These are phyloP conservation scores for Biston stratarius DNA, from an alignment of 2,888 invertebrate genomes.

Conservation along the genomic window DNA sequence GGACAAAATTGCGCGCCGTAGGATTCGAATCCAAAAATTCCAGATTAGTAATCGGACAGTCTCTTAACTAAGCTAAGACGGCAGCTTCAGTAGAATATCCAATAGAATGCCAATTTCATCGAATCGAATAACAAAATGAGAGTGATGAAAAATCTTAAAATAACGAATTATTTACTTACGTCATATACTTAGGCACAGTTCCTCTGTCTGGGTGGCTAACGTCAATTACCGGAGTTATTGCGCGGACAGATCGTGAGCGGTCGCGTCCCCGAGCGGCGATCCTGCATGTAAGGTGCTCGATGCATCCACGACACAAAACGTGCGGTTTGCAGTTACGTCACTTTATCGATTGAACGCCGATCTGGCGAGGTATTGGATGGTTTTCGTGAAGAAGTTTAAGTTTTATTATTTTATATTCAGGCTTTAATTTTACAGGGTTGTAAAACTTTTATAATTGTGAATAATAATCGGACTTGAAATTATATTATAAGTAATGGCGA, in stretches of 20 bases:
- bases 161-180: constrained; percentile 38
- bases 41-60: no score
- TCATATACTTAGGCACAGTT: constrained; percentile 38
- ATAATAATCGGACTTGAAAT: no score
- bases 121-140: no score
- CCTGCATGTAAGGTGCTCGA: constrained; percentile 65
- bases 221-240: constrained; percentile 82
- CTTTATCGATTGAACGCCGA: constrained; percentile 20
- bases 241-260: constrained; percentile 78
- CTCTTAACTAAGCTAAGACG: no score
- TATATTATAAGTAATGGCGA: no score
- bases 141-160: background rate
- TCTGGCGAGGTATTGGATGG: constrained; percentile 1
- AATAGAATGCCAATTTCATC: no score
- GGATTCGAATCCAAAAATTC: no score
- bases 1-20: no score
- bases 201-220: constrained; percentile 75
- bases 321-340: constrained; percentile 30
- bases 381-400: background rate
- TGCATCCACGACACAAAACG: constrained; percentile 31
- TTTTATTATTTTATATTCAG: background rate
- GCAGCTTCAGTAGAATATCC: no score
- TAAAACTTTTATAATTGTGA: no score
- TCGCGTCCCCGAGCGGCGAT: constrained; percentile 46
- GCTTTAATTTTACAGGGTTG: no score